phyloP scores from a whole-genome alignment of 2,797 vertebrate species.

The Falco cherrug region DNA sequence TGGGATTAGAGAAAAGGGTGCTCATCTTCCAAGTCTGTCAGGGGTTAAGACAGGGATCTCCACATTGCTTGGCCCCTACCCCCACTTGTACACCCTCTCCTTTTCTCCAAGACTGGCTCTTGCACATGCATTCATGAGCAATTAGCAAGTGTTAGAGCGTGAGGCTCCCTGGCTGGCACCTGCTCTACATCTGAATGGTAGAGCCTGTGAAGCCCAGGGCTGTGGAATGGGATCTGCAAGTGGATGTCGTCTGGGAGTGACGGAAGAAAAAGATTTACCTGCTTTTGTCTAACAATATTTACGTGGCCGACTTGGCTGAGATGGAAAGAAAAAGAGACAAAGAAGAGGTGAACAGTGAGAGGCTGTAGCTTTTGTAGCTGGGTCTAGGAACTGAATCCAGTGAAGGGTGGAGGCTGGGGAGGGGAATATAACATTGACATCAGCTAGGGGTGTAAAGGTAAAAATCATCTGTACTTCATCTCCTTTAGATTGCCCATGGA shows the following conservation, averaged over 20 bases:
- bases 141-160: conserved; percentile 60
- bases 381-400: not conserved
- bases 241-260: conserved; percentile 49
- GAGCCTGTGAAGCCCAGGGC: not conserved
- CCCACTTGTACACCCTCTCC: not conserved
- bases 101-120: not conserved
- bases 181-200: conserved; percentile 61
- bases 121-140: not conserved
- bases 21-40: not conserved
- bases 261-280: conserved; percentile 60
- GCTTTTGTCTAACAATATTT: conserved; percentile 52
- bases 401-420: not conserved
- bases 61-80: not conserved
- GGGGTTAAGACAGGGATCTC: not conserved
- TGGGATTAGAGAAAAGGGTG: not conserved
- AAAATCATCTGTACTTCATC: not conserved
- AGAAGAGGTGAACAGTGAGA: not conserved
- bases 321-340: not conserved
- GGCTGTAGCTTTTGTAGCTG: not conserved
- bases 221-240: conserved; percentile 60
- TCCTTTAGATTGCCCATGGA: not conserved
- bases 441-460: not conserved
- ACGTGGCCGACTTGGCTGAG: not conserved
- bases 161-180: conserved; percentile 36
- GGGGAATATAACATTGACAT: not conserved